A percentile compares a stretch with the other conserved stretches of the same genome.
Evolutionary conservation across 2,888 invertebrate species (phyloP).

Genomic region (Eristalinus aeneus): DNA sequence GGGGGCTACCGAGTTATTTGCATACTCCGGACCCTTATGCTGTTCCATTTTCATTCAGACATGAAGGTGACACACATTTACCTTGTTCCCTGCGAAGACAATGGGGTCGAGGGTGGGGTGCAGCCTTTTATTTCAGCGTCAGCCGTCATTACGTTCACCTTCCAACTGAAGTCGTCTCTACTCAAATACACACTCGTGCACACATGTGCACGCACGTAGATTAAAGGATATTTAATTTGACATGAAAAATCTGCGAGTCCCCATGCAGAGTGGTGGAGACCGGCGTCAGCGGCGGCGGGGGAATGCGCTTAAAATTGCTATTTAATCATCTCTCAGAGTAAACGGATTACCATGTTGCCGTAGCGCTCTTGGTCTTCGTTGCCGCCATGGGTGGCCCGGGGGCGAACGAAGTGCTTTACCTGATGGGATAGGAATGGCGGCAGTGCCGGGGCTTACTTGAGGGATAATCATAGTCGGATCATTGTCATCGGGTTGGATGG

Average conservation of each 20-base stretch:
- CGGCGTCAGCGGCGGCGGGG: too few relatives aligned
- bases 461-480: slow-evolving; percentile 43
- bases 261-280: background rate
- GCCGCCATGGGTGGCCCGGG: background rate
- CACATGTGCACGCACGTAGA: slow-evolving; percentile 14
- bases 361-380: slow-evolving; percentile 3
- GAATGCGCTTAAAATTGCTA: slow-evolving; percentile 52
- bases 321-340: slow-evolving; percentile 62
- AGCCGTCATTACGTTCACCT: slow-evolving; percentile 49
- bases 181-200: background rate
- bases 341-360: slow-evolving; percentile 62
- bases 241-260: slow-evolving; percentile 57
- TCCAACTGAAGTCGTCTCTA: slow-evolving; percentile 29
- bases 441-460: background rate
- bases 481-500: slow-evolving; percentile 32
- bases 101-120: slow-evolving; percentile 6
- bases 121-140: slow-evolving; percentile 29
- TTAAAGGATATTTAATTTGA: slow-evolving; percentile 57
- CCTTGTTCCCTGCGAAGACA: slow-evolving; percentile 16
- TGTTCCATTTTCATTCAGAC: slow-evolving; percentile 17
- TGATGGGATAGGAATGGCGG: background rate
- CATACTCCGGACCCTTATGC: slow-evolving; percentile 35
- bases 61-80: slow-evolving; percentile 60
- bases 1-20: slow-evolving; percentile 20
- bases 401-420: background rate